A percentile compares a stretch with the other conserved stretches of the same genome.
These are phyloP conservation scores for Takifugu flavidus DNA, from an alignment of 2,113 vertebrate genomes.

Conservation along the genomic window DNA sequence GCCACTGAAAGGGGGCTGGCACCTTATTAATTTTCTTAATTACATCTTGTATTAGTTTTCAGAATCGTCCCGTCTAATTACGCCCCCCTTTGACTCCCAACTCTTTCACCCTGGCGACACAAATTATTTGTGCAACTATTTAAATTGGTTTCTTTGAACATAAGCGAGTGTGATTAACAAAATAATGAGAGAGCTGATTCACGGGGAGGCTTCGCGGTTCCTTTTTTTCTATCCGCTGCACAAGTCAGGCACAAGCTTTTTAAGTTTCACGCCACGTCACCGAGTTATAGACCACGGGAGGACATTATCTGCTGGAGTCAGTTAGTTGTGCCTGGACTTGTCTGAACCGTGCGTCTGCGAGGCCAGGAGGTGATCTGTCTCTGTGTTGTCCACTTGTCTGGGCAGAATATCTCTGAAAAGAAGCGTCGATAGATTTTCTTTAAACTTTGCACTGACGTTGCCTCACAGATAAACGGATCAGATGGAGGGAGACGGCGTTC, in stretches of 20 bases:
- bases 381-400: too few relatives aligned
- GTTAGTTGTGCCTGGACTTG: neutral
- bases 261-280: neutral
- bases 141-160: slow-evolving; percentile 61
- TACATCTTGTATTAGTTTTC: slow-evolving; percentile 78
- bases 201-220: slow-evolving; percentile 17
- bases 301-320: neutral
- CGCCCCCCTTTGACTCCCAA: slow-evolving; percentile 71
- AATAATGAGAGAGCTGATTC: too few relatives aligned
- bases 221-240: slow-evolving; percentile 7
- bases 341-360: too few relatives aligned
- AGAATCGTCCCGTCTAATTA: slow-evolving; percentile 74
- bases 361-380: too few relatives aligned
- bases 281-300: neutral
- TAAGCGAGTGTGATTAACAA: slow-evolving; percentile 55
- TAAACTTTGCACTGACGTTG: too few relatives aligned
- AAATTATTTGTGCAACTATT: slow-evolving; percentile 71
- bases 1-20: slow-evolving; percentile 69
- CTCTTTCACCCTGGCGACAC: slow-evolving; percentile 68
- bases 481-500: too few relatives aligned
- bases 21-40: slow-evolving; percentile 82
- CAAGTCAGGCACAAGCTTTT: neutral
- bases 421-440: too few relatives aligned
- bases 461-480: too few relatives aligned
- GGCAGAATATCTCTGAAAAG: too few relatives aligned